These are phyloP conservation scores for Orchesellides sinensis DNA, from an alignment of 2,888 invertebrate species.

Conservation along the genomic window DNA sequence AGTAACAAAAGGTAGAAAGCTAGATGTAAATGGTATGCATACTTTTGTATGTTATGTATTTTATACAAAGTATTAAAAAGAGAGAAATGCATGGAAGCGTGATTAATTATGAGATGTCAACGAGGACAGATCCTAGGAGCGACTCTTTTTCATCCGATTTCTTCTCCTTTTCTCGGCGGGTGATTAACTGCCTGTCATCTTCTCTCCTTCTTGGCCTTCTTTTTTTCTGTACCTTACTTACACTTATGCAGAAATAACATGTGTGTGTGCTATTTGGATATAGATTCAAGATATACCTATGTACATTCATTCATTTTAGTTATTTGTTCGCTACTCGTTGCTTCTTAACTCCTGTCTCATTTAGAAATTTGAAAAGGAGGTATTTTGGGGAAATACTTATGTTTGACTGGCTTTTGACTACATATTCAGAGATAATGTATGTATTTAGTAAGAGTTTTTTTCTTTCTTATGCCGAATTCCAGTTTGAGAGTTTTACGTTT, in stretches of 20 bases:
- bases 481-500: too few relatives aligned
- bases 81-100: slow-evolving; percentile 51
- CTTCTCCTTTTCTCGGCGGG: slow-evolving; percentile 59
- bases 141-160: slow-evolving; percentile 68
- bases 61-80: neutral
- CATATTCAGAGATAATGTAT: neutral
- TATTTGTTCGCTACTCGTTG: slow-evolving; percentile 4
- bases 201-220: slow-evolving; percentile 66
- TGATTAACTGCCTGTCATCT: slow-evolving; percentile 75
- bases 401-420: slow-evolving; percentile 12
- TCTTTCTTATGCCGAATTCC: too few relatives aligned
- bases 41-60: neutral
- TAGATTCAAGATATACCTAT: too few relatives aligned
- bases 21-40: too few relatives aligned
- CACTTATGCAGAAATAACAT: neutral
- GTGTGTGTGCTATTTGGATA: slow-evolving; percentile 15
- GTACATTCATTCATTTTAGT: slow-evolving; percentile 7
- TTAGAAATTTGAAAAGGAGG: neutral
- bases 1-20: too few relatives aligned
- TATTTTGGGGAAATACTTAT: neutral
- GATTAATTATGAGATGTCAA: slow-evolving; percentile 74
- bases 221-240: slow-evolving; percentile 29
- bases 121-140: slow-evolving; percentile 67
- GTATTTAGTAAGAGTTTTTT: neutral
- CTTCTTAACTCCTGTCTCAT: slow-evolving; percentile 8